Evolutionary conservation across 2,888 invertebrate genomes (phyloP).

Genomic region (Harpalus rufipes): DNA sequence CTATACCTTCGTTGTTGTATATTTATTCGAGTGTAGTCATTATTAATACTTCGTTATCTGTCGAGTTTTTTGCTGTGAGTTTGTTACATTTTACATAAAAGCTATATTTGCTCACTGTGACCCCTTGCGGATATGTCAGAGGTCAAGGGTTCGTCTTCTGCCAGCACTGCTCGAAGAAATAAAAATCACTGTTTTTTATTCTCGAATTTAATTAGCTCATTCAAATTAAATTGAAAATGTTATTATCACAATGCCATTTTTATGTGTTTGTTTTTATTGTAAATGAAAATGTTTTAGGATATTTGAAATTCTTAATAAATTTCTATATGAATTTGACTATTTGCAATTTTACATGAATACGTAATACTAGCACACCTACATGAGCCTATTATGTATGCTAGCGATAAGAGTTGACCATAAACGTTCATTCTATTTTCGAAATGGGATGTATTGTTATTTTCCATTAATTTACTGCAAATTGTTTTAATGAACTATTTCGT

Average conservation of each 20-base stretch:
- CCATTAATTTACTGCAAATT: neutral
- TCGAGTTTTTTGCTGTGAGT: conserved; percentile 10
- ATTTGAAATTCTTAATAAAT: neutral
- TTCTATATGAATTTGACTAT: neutral
- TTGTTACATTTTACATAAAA: conserved; percentile 35
- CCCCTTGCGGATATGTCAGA: conserved; percentile 14
- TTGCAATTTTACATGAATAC: conserved; percentile 27
- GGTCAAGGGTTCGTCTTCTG: conserved; percentile 45
- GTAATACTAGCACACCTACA: conserved; percentile 14
- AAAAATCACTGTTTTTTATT: conserved; percentile 39
- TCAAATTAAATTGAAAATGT: conserved; percentile 27
- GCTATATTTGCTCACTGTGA: conserved; percentile 49
- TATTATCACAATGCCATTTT: conserved; percentile 36
- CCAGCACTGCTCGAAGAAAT: conserved; percentile 24
- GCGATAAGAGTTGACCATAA: conserved; percentile 26
- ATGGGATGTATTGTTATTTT: neutral
- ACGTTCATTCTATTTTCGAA: neutral
- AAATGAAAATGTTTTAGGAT: neutral
- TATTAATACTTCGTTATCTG: conserved; percentile 12
- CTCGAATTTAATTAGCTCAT: conserved; percentile 41
- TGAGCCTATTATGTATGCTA: conserved; percentile 9
- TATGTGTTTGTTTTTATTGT: conserved; percentile 3
- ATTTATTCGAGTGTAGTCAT: neutral
- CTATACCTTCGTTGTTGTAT: neutral
- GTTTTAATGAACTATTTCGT: too few relatives aligned